Evolutionary conservation across 2,888 invertebrate species (phyloP), one percentile per base, ranked within the genome.

Genomic region (Pasiphila rectangulata): DNA sequence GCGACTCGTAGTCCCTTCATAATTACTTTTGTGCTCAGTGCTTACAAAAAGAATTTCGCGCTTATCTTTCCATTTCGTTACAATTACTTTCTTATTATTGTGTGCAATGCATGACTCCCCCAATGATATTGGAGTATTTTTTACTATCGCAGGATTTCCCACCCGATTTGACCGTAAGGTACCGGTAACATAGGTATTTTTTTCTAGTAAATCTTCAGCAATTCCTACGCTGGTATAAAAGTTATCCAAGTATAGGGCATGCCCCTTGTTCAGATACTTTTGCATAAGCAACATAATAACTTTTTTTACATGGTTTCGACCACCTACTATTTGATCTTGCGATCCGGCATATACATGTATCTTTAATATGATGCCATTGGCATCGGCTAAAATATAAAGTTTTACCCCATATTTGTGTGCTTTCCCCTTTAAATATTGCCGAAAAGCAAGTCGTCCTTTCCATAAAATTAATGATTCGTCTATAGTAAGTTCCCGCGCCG

Each of bases 341-440:
- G 48, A 52, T 38, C 57, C 23, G n/a, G 23, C 23, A 23, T 23
- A 54, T 34, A 50, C 29, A 38, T 47, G 47, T 45, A 42, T 41
- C 36, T 46, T 35, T 44, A 43, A 37, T 23, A 23, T 23, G n/a
- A 23, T 23, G n/a, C 23, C 23, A 23, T 44, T 45, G 9, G 34
- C 34, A 15, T 45, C 29, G 64, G 42, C 13, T 57, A 40, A 43
- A n/a, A 23, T 23, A 23, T 23, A 23, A 3, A 23, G 23, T 23
- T 23, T 23, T n/a, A 23, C 23, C n/a, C 23, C 69, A 61, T 66
- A 67, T 36, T 58, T 62, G 34, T 63, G 58, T 9, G 49, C 42
- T 52, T 67, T 65, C n/a, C 49, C 46, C 34, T 55, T 54, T 15
- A 59, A 36, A 49, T 63, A 66, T 43, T 67, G 63, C 4, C 60